Base-by-base conservation (phyloP, 2,888 invertebrate genomes). In the Sinotaia quadrata region DNA sequence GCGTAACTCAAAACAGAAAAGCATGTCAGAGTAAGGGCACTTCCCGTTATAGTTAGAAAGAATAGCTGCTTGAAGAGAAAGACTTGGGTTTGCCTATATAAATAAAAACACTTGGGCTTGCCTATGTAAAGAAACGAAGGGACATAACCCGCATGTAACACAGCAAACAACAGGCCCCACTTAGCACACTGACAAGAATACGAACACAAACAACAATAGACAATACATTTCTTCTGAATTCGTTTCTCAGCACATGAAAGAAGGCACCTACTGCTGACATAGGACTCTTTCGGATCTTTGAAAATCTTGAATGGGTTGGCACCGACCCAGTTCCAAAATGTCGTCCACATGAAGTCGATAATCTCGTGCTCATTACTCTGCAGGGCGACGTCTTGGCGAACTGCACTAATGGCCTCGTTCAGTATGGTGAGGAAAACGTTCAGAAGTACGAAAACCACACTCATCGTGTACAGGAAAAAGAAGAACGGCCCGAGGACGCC, bases 341-440 rank as follows among this genome's bases (percentile, higher is more conserved):
- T 71, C 0, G 58, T 67, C 52, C 82, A 51, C 24, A 87, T 79
- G 72, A 85, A 87, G 37, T 81, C 81, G 1, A 87, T 81, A 56
- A 87, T 78, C 72, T 88, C 87, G 69, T 85, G 81, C 47, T 88
- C 86, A 68, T 86, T 87, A 29, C 77, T 70, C 75, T 87, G 85
- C 49, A 78, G 74, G 10, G 70, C 63, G 36, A 85, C 68, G 73
- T 87, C 83, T 3, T 74, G 73, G 27, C 83, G 78, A 2, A 87
- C 85, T 7, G 69, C 72, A 4, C 84, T 65, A 74, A 87, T 87
- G 3, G 83, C 76, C 65, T 87, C 87, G 71, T 84, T 85, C 36
- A 88, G 77, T 63, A 88, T 87, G 7, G 85, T 80, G 37, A 87
- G 77, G 72, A 87, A 87, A 79, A 87, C 83, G 76, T 87, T 87